Conservation (phyloP, 2,113 vertebrate species). For the Microcebus jonahi region DNA sequence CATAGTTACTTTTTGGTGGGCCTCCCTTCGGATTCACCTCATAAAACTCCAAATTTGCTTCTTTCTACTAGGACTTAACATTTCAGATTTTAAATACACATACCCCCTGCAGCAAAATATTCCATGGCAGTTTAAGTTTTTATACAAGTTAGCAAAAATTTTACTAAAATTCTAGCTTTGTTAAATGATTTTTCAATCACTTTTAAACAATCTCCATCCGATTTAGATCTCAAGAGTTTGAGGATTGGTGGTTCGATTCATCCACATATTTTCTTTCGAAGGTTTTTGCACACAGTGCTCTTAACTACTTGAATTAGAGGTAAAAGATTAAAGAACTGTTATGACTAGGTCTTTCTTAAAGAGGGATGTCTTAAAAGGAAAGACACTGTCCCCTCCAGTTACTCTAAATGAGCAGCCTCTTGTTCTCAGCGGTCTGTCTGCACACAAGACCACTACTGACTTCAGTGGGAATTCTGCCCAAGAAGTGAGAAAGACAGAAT, state of each 20-base stretch:
- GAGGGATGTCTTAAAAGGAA: constrained; percentile 26
- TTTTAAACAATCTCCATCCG: constrained; percentile 6
- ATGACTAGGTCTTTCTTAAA: constrained; percentile 57
- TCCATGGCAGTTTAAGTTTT: not conserved
- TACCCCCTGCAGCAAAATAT: not conserved
- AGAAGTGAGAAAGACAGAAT: constrained; percentile 53
- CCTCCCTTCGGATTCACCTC: not conserved
- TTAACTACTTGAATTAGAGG: constrained; percentile 1
- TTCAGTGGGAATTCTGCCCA: constrained; percentile 73
- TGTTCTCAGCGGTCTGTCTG: constrained; percentile 60
- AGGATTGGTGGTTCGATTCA: not conserved
- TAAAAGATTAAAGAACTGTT: constrained; percentile 36
- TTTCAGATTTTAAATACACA: constrained; percentile 25
- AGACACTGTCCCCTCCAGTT: constrained; percentile 42
- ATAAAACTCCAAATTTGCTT: constrained; percentile 24
- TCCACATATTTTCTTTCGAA: constrained; percentile 30
- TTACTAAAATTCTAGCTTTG: constrained; percentile 34
- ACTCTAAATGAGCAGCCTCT: constrained; percentile 71
- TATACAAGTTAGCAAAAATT: not conserved
- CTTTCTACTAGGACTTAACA: constrained; percentile 44
- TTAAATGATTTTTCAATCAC: not conserved
- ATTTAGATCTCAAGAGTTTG: constrained; percentile 24
- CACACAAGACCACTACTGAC: constrained; percentile 73
- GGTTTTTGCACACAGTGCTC: not conserved
- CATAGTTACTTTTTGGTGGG: not conserved